A percentile compares a stretch with the other conserved stretches of the same genome.
Evolutionary conservation across 2,113 vertebrate species (phyloP).

Genomic region (Scytalopus superciliaris): DNA sequence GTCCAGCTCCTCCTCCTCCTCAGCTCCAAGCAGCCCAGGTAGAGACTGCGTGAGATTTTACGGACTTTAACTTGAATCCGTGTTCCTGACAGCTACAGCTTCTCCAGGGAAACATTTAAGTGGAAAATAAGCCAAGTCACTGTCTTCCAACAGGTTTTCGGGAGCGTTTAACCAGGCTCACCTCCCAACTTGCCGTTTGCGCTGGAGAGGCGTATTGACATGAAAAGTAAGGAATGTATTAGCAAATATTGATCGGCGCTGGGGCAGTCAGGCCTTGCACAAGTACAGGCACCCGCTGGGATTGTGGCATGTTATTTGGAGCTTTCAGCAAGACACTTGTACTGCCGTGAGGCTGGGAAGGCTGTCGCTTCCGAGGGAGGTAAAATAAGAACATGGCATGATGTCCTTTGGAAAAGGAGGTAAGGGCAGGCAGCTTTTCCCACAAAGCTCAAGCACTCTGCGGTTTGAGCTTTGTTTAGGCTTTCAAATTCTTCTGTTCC

Average conservation of each 20-base stretch:
- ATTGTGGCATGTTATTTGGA: background rate
- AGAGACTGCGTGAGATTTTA: background rate
- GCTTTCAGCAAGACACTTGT: background rate
- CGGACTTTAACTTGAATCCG: background rate
- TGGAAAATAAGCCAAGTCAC: slow-evolving; percentile 7
- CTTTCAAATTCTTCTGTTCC: background rate
- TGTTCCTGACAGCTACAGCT: background rate
- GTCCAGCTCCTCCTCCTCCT: background rate
- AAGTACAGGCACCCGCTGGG: background rate
- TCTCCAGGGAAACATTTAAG: background rate
- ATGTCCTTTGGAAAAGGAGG: slow-evolving; percentile 23
- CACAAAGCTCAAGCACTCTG: background rate
- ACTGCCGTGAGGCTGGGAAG: background rate
- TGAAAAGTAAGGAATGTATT: slow-evolving; percentile 34
- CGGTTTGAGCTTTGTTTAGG: background rate
- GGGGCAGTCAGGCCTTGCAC: background rate
- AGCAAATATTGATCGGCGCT: background rate
- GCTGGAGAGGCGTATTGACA: background rate
- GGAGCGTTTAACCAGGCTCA: background rate
- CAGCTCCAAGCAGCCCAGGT: background rate
- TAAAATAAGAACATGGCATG: background rate
- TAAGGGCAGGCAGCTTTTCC: slow-evolving; percentile 2
- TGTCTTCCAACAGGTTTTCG: slow-evolving; percentile 17
- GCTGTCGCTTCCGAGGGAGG: background rate
- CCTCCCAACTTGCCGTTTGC: background rate